Percentiles rank a stretch among this genome's conserved stretches.
These are phyloP conservation scores for Lordiphosa stackelbergi DNA, from an alignment of 1,140 invertebrate species.

Conservation along the genomic window DNA sequence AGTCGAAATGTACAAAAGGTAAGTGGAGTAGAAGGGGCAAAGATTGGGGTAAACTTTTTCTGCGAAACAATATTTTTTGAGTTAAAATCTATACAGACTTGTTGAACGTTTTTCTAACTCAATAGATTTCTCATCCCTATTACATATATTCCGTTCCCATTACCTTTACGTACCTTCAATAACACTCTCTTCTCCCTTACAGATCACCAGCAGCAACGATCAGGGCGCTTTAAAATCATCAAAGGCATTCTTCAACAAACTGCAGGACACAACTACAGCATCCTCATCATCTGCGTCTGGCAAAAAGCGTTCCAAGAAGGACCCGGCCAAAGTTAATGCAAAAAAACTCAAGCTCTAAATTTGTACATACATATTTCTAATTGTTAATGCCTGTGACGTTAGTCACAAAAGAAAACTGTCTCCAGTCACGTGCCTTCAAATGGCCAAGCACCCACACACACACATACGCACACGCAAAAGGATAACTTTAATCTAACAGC, in stretches of 20 bases:
- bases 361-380: slow-evolving; percentile 26
- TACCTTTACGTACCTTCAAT: too few relatives aligned
- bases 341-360: slow-evolving; percentile 65
- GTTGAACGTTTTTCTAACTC: too few relatives aligned
- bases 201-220: slow-evolving; percentile 77
- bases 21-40: too few relatives aligned
- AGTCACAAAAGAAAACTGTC: too few relatives aligned
- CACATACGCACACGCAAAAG: slow-evolving; percentile 13
- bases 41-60: too few relatives aligned
- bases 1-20: slow-evolving; percentile 82
- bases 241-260: slow-evolving; percentile 87
- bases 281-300: background rate
- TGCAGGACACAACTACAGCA: slow-evolving; percentile 84
- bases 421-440: slow-evolving; percentile 56
- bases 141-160: too few relatives aligned
- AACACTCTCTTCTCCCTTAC: slow-evolving; percentile 36
- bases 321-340: slow-evolving; percentile 44
- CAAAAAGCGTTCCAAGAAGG: slow-evolving; percentile 52
- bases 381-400: slow-evolving; percentile 33
- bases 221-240: slow-evolving; percentile 85
- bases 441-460: slow-evolving; percentile 7
- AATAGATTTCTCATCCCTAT: too few relatives aligned
- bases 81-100: too few relatives aligned
- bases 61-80: too few relatives aligned
- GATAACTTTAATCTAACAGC: slow-evolving; percentile 4